Evolutionary conservation across 1,140 invertebrate genomes (phyloP).

Genomic region (Drosophila asahinai): DNA sequence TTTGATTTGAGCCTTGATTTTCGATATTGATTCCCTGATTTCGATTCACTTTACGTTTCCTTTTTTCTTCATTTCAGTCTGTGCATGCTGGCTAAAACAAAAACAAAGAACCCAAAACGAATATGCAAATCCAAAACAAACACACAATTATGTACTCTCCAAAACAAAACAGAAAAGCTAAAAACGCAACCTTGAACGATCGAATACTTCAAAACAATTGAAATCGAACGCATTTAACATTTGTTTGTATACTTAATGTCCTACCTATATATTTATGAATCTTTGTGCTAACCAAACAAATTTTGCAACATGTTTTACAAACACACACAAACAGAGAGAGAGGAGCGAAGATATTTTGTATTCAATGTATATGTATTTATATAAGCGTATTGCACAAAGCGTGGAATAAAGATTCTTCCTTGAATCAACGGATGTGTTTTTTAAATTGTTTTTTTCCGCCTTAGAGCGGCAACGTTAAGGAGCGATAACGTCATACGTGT

Average conservation of each 20-base stretch:
- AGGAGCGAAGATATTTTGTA: conserved; percentile 74
- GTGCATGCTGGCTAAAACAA: conserved; percentile 84
- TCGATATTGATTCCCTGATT: conserved; percentile 50
- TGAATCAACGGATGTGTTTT: conserved; percentile 12
- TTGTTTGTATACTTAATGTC: conserved; percentile 48
- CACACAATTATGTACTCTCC: conserved; percentile 56
- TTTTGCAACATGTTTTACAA: conserved; percentile 68
- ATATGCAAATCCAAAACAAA: conserved; percentile 39
- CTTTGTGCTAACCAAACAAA: conserved; percentile 53
- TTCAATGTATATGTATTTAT: conserved; percentile 78
- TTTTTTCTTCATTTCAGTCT: conserved; percentile 84
- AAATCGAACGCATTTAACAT: conserved; percentile 63
- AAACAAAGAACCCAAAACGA: conserved; percentile 50
- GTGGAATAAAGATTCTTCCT: conserved; percentile 70
- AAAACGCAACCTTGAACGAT: conserved; percentile 27
- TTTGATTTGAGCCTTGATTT: conserved; percentile 53
- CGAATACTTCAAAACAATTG: conserved; percentile 54
- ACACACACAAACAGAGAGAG: conserved; percentile 54
- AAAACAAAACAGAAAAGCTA: conserved; percentile 30
- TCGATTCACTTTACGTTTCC: conserved; percentile 72
- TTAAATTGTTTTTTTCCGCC: conserved; percentile 1
- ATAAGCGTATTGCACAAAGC: conserved; percentile 59
- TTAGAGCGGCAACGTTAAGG: too few species aligned
- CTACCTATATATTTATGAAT: conserved; percentile 42
- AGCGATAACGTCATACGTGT: not conserved